Conservation (phyloP, 2,888 invertebrate species). For the Cosmia pyralina region DNA sequence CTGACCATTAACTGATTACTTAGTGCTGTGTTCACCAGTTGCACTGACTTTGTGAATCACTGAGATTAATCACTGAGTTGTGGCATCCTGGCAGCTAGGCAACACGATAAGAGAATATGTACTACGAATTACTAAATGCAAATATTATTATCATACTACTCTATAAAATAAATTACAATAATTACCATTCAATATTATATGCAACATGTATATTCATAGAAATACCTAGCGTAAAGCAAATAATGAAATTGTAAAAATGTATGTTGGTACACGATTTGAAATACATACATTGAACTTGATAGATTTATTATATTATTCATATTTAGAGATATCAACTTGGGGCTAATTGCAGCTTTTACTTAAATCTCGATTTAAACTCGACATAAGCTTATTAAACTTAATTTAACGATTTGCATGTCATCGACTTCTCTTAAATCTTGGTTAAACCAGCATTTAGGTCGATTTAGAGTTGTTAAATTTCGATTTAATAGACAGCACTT, state of each 20-base stretch:
- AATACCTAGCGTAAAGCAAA: background rate
- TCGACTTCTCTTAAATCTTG: background rate
- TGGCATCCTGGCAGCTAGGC: background rate
- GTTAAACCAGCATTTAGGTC: background rate
- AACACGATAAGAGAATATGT: background rate
- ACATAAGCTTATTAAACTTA: background rate
- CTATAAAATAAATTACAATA: too few species aligned
- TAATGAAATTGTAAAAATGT: background rate
- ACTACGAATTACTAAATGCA: background rate
- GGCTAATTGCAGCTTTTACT: background rate
- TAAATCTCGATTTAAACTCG: background rate
- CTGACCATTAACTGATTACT: background rate
- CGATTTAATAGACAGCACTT: too few species aligned
- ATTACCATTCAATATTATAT: conserved; percentile 7
- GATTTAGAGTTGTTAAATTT: too few species aligned
- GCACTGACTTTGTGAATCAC: conserved; percentile 1
- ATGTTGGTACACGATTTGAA: background rate
- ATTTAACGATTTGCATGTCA: background rate
- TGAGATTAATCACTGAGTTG: conserved; percentile 4
- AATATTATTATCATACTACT: background rate
- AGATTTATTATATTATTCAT: too few species aligned
- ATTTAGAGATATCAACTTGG: background rate
- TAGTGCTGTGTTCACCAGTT: background rate
- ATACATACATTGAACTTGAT: conserved; percentile 3
- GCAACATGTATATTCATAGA: conserved; percentile 2